Evolutionary conservation across 2,888 invertebrate genomes (phyloP).

Genomic region (Thymelicus sylvestris): DNA sequence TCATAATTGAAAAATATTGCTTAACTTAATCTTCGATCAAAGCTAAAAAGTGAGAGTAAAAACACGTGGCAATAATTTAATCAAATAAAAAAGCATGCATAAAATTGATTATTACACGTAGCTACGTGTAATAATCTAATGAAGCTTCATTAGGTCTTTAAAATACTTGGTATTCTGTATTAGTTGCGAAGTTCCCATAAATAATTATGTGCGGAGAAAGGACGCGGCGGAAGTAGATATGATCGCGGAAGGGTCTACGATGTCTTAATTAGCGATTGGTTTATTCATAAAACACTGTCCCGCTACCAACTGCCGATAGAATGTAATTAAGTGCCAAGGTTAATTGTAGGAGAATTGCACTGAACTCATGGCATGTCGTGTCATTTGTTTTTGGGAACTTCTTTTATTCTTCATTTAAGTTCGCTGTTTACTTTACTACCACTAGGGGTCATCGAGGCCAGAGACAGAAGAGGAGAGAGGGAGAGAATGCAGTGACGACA

Average conservation of each 20-base stretch:
- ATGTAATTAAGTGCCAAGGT: constrained; percentile 29
- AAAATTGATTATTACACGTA: constrained; percentile 21
- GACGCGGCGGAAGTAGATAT: constrained; percentile 36
- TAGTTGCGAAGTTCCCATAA: constrained; percentile 37
- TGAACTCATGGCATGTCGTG: background rate
- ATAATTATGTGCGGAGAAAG: constrained; percentile 36
- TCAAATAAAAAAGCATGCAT: constrained; percentile 15
- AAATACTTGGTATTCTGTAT: constrained; percentile 35
- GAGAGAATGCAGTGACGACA: too few relatives aligned
- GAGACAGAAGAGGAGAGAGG: too few relatives aligned
- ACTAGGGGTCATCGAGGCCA: too few relatives aligned
- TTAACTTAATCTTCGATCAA: constrained; percentile 11
- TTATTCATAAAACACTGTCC: constrained; percentile 37
- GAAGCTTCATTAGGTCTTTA: constrained; percentile 32
- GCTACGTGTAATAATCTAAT: too few relatives aligned
- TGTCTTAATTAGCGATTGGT: constrained; percentile 37
- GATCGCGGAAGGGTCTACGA: constrained; percentile 32
- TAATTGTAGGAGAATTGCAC: constrained; percentile 20
- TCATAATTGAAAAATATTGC: constrained; percentile 28
- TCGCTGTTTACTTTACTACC: too few relatives aligned
- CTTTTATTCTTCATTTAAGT: too few relatives aligned
- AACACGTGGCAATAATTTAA: background rate
- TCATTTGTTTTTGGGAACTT: too few relatives aligned
- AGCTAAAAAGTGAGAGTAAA: constrained; percentile 2
- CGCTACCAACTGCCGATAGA: constrained; percentile 33